Conservation (phyloP, 2,888 invertebrate species). For the Oligia latruncula region DNA sequence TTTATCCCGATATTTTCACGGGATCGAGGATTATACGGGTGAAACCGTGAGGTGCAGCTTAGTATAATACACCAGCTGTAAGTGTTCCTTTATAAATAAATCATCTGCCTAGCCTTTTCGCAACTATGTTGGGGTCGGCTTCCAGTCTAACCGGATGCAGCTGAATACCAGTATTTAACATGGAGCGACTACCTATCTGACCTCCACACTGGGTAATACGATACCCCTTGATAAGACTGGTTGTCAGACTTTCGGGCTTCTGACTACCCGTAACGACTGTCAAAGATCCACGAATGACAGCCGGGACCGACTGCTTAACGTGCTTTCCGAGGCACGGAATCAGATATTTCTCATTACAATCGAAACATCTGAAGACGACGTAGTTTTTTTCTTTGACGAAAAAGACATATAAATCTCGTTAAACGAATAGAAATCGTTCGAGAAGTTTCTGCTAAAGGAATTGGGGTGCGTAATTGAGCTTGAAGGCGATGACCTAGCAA, state of each 20-base stretch:
- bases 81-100: not conserved
- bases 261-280: too few relatives aligned
- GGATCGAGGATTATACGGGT: not conserved
- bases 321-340: too few relatives aligned
- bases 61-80: not conserved
- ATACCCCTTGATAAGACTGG: too few relatives aligned
- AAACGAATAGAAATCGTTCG: conserved; percentile 39
- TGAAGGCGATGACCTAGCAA: conserved; percentile 58
- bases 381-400: conserved; percentile 31
- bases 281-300: too few relatives aligned
- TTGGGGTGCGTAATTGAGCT: conserved; percentile 64
- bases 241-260: too few relatives aligned
- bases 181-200: too few relatives aligned
- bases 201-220: too few relatives aligned
- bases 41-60: not conserved
- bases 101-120: too few relatives aligned
- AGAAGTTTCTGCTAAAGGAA: conserved; percentile 31
- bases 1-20: not conserved
- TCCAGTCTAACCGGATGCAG: too few relatives aligned
- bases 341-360: conserved; percentile 10
- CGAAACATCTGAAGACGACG: not conserved
- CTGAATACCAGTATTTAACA: too few relatives aligned
- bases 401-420: conserved; percentile 10
- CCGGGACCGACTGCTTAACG: too few relatives aligned
- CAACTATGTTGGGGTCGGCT: too few relatives aligned